A percentile compares a stretch with the other conserved stretches of the same genome.
Evolutionary conservation across 2,113 vertebrate genomes (phyloP).

Genomic region (Microtus pennsylvanicus): DNA sequence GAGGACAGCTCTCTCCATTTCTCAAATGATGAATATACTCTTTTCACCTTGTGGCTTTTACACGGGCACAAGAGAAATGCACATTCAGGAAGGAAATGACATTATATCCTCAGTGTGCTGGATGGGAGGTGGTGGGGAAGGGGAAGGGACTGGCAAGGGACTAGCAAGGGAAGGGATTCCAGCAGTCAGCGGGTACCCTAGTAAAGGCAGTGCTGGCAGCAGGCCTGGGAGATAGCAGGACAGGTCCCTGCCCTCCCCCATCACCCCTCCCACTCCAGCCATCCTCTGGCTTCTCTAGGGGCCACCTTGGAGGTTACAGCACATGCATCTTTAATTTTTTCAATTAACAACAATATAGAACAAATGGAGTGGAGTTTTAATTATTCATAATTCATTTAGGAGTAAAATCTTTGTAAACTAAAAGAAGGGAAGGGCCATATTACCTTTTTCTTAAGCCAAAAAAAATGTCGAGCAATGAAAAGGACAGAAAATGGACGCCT

Average conservation of each 20-base stretch:
- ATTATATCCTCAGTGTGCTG: not conserved
- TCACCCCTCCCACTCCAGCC: not conserved
- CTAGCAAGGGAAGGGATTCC: not conserved
- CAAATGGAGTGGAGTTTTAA: constrained; percentile 88
- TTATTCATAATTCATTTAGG: constrained; percentile 90
- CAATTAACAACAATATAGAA: constrained; percentile 89
- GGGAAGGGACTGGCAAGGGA: not conserved
- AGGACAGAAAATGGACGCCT: not conserved
- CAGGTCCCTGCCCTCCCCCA: not conserved
- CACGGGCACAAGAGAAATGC: not conserved
- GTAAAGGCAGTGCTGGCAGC: not conserved
- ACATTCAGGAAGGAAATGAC: not conserved
- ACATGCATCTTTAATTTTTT: constrained; percentile 90
- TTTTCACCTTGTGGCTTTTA: constrained; percentile 35
- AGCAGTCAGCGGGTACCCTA: rapidly evolving
- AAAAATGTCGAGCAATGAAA: constrained; percentile 22
- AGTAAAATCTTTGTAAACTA: constrained; percentile 88
- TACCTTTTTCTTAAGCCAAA: constrained; percentile 81
- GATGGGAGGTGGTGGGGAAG: not conserved
- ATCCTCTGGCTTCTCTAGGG: constrained; percentile 44
- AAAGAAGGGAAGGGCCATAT: constrained; percentile 81
- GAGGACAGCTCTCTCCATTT: not conserved
- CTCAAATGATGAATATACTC: not conserved
- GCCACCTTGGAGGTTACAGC: constrained; percentile 83
- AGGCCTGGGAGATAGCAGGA: not conserved